Percentiles rank a stretch among this genome's conserved stretches.
Conservation (phyloP, 2,888 invertebrate species). For the Axea sp. region DNA sequence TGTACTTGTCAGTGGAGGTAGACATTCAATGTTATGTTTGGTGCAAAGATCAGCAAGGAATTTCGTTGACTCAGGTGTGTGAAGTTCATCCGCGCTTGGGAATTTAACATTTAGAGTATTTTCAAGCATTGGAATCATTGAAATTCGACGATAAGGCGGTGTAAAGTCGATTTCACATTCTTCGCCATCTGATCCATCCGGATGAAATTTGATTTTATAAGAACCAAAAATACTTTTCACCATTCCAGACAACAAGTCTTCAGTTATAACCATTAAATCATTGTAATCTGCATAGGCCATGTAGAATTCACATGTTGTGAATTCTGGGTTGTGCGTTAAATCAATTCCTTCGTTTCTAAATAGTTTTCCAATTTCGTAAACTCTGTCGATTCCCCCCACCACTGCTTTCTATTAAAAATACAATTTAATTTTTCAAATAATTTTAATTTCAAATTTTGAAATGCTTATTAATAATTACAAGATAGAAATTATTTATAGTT, state of each 20-base stretch:
- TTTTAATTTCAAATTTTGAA: too few species aligned
- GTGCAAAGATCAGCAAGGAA: constrained; percentile 90
- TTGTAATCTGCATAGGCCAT: constrained; percentile 99
- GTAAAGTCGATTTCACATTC: constrained; percentile 96
- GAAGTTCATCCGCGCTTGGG: constrained; percentile 85
- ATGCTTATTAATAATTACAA: too few species aligned
- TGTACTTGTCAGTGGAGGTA: constrained; percentile 94
- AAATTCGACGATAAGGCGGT: constrained; percentile 95
- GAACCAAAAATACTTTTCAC: constrained; percentile 94
- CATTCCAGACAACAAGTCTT: constrained; percentile 95
- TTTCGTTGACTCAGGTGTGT: constrained; percentile 85
- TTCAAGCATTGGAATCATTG: constrained; percentile 95
- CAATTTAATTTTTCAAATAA: too few species aligned
- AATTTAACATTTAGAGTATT: constrained; percentile 87
- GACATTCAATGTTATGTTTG: constrained; percentile 93
- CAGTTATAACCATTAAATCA: constrained; percentile 95
- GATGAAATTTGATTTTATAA: constrained; percentile 94
- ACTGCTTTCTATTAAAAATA: constrained; percentile 87
- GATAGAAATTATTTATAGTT: too few species aligned
- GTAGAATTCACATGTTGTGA: constrained; percentile 99
- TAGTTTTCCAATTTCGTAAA: constrained; percentile 93
- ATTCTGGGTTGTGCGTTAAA: constrained; percentile 99
- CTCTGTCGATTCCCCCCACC: constrained; percentile 97
- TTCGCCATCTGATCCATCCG: constrained; percentile 91
- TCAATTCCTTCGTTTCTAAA: constrained; percentile 99